A percentile compares a stretch with the other conserved stretches of the same genome.
These are phyloP conservation scores for Catamblyrhynchus diadema DNA, from an alignment of 2,797 vertebrate species.

Conservation along the genomic window DNA sequence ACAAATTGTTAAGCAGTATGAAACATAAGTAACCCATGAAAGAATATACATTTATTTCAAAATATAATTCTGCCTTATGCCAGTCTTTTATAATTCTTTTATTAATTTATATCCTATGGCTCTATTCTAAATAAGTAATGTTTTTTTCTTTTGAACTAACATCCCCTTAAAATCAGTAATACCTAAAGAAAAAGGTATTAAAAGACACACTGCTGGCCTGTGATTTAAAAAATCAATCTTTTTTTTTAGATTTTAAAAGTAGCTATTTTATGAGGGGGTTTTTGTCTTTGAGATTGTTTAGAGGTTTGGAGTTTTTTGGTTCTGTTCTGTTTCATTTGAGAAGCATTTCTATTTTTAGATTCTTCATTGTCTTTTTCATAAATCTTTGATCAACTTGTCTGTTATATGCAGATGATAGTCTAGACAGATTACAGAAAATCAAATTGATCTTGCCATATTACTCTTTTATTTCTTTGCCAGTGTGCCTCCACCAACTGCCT, in stretches of 20 bases:
- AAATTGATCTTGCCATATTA: background rate
- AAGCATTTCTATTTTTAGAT: background rate
- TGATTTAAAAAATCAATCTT: background rate
- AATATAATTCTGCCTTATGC: background rate
- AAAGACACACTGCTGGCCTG: background rate
- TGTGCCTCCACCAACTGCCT: background rate
- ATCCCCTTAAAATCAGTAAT: background rate
- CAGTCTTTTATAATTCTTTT: background rate
- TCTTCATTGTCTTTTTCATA: background rate
- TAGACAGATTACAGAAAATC: background rate
- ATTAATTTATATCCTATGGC: background rate
- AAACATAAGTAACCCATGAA: background rate
- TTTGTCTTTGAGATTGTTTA: background rate
- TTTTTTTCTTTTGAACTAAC: background rate
- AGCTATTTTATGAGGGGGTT: background rate
- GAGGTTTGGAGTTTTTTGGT: accelerated
- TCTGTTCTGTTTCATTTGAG: background rate
- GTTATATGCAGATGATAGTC: background rate
- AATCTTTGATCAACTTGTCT: slow-evolving; percentile 9
- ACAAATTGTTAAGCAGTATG: background rate
- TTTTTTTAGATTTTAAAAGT: background rate
- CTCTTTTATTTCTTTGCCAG: background rate
- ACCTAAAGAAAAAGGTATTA: background rate
- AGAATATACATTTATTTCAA: background rate
- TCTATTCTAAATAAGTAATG: background rate